Evolutionary conservation across 1,140 invertebrate genomes (phyloP), one percentile per base, ranked within the genome.

Genomic region (Ostrea edulis): DNA sequence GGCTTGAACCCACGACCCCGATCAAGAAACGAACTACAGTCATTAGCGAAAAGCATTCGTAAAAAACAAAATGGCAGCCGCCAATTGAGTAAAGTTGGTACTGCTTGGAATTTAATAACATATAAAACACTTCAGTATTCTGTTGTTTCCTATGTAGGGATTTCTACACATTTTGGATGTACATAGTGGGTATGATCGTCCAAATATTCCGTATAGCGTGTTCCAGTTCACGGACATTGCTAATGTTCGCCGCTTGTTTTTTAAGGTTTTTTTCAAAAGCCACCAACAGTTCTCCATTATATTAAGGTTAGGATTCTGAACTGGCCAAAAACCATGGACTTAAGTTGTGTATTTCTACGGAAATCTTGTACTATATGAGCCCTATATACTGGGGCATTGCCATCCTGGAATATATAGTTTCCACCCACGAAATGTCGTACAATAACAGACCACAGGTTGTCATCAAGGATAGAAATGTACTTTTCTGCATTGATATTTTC

Each of bases 201-300:
- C 85, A 86, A 14, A 83, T 14, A 5, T 51, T 8, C 8, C 20
- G 2, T 8, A 53, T 83, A 5, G 8, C 82, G 29, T n/a, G 14
- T 9, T 17, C 9, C 2, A 83, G 8, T n/a, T 83, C 82, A 35
- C 7, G 2, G 2, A 44, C 14, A 20, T 35, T 51, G 2, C 20
- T 83, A 5, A 12, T 51, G 82, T 52, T 51, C 2, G 8, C 12
- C 2, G 7, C 82, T 17, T 2, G 25, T 17, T 14, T 51, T 51
- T 52, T 3, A n/a, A 86, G 86, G 8, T 53, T 8, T 20, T 53
- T 81, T 81, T 87, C 14, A 87, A 20, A 22, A 1, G 12, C 17
- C 77, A 44, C 51, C 44, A 81, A 12, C 22, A n/a, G 82, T 87
- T 87, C 35, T 87, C 77, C 11, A 87, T 87, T 12, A 87, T 29